Evolutionary conservation across 2,797 vertebrate genomes (phyloP).

Genomic region (Enteromius fasciolatus): DNA sequence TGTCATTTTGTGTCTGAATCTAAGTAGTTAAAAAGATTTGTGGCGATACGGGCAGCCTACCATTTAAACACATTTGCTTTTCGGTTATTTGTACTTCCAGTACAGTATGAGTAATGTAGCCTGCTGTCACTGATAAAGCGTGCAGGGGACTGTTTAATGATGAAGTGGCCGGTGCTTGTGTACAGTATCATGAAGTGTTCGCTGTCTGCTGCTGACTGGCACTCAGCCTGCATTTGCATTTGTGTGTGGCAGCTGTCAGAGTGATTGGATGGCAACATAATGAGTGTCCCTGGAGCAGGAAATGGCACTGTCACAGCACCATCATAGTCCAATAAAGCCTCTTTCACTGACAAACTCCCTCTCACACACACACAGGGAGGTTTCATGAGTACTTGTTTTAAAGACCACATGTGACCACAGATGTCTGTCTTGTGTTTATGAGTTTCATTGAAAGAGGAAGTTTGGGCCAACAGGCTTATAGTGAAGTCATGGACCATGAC

Average conservation of each 20-base stretch:
- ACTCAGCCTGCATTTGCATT: not conserved
- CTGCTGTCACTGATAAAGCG: slow-evolving; percentile 1
- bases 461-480: not conserved
- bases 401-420: not conserved
- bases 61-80: not conserved
- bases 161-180: slow-evolving; percentile 39
- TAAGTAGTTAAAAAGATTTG: slow-evolving; percentile 4
- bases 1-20: not conserved
- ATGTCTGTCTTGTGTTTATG: not conserved
- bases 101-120: not conserved
- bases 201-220: not conserved
- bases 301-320: slow-evolving; percentile 26
- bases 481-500: not conserved
- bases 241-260: slow-evolving; percentile 35
- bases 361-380: not conserved
- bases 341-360: not conserved
- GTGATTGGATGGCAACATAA: slow-evolving; percentile 16
- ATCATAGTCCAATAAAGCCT: slow-evolving; percentile 11
- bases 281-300: slow-evolving; percentile 39
- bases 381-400: not conserved
- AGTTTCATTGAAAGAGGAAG: not conserved
- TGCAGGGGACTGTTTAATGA: not conserved
- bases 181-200: slow-evolving; percentile 31
- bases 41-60: not conserved
- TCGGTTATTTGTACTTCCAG: not conserved